Evolutionary conservation across 2,888 invertebrate genomes (phyloP), one percentile per base, ranked within the genome.

Genomic region (Sarcophaga caerulescens): DNA sequence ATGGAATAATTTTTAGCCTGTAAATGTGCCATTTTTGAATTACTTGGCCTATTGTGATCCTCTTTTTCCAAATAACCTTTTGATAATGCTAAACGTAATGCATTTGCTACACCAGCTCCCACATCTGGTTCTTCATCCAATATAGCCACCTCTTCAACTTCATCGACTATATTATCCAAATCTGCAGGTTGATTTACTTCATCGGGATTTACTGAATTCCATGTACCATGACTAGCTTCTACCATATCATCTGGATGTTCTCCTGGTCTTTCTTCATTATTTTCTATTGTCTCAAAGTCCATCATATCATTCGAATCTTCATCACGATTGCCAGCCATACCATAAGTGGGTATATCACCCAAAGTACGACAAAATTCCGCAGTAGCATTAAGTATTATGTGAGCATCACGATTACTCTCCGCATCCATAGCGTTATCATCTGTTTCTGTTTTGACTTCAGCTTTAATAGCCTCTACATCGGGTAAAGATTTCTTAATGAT

Each of bases 351-450:
- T 90, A 98, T 98, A 92, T 99, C 98, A 1, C 99, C 98, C 10
- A 99, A 94, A 68, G 98, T 98, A 90, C 99, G 95, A 92, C 99
- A 99, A 94, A 99, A 99, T 94, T 99, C 99, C 0, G 99, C 98
- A 0, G 98, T 99, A 1, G 98, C 96, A 94, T 99, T 98, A 79
- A 99, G 94, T 81, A 96, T 95, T 90, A 99, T 98, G 89, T 95
- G 94, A 4, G 94, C 94, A 74, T 94, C 91, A 8, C 88, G 87
- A 82, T 88, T 86, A 3, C 85, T 91, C 59, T 93, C 93, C 2
- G 86, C 91, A 70, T 92, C 93, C 6, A 88, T 88, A 0, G 80
- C 87, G 45, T 88, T 90, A 74, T 94, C 93, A 23, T 82, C 84
- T 8, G 86, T 91, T 60, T 88, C 87, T 23, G 92, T 92, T 90